Conservation (phyloP, 1,140 invertebrate species). For the Drosophila persimilis region DNA sequence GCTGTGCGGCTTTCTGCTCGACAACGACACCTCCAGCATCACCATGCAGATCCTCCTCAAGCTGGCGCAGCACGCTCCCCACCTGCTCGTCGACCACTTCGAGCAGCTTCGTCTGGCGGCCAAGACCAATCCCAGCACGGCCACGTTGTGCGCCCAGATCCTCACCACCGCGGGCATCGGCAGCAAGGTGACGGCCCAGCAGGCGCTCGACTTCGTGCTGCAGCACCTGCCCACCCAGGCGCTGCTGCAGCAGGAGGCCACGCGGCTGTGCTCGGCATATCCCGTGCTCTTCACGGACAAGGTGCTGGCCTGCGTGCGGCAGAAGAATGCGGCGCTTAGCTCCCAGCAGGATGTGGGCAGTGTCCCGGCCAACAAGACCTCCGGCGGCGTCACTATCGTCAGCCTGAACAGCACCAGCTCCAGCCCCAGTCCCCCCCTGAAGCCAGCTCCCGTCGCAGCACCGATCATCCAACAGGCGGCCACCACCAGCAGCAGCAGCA, state of each 20-base stretch:
- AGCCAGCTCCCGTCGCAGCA: conserved; percentile 41
- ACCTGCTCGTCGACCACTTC: conserved; percentile 88
- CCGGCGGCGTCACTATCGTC: conserved; percentile 89
- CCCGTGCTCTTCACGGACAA: conserved; percentile 90
- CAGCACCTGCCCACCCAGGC: conserved; percentile 89
- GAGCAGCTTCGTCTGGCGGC: conserved; percentile 87
- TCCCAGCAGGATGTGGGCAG: conserved; percentile 85
- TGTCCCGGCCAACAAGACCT: conserved; percentile 84
- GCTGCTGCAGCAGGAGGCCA: conserved; percentile 89
- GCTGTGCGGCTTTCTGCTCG: conserved; percentile 71
- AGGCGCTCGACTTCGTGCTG: conserved; percentile 91
- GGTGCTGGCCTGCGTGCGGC: conserved; percentile 88
- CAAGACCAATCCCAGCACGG: conserved; percentile 87
- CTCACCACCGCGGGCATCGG: conserved; percentile 87
- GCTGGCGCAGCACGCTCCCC: conserved; percentile 88
- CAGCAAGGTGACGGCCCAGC: conserved; percentile 89
- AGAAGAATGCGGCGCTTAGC: conserved; percentile 84
- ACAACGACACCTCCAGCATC: conserved; percentile 84
- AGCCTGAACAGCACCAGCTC: conserved; percentile 85
- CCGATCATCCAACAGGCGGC: conserved; percentile 31
- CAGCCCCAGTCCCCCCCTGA: conserved; percentile 41
- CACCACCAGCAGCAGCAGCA: conserved; percentile 1
- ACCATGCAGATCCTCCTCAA: conserved; percentile 91
- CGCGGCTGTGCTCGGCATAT: conserved; percentile 89
- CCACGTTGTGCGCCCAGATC: conserved; percentile 87